Base-by-base conservation (phyloP, 1,140 invertebrate genomes). In the Eumaeus atala region DNA sequence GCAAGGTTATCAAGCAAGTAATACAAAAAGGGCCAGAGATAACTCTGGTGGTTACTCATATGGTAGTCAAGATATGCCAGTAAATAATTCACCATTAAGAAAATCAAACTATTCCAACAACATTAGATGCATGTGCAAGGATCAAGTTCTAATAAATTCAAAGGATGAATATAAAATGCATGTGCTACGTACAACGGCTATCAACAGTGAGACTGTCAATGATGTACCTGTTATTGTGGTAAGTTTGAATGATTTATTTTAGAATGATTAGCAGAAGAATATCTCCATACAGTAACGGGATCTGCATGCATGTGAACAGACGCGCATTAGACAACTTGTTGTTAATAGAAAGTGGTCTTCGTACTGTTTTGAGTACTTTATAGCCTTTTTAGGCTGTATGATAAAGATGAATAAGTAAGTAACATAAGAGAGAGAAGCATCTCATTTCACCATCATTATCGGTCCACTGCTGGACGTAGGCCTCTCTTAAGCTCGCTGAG, bases 11-110 rank as follows among this genome's bases (percentile, higher is more conserved):
- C 69, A 16, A 75, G 77, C 78, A 11, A 69, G 52, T 51, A 82
- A 71, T 57, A 78, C 73, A 62, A 86, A 86, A 62, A 59, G 81
- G 3, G 79, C 73, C 5, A 86, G 83, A 68, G 83, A 83, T 54
- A 86, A 84, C 53, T 73, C 79, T 4, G 81, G 83, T 12, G 78
- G 78, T 9, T 86, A 84, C 48, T 81, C 77, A 7, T 86, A 86
- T 62, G 79, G 80, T 0, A 67, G 73, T 0, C 56, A 81, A 9
- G 73, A 76, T 3, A 66, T 67, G 5, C 58, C 82, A 0, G 58
- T 66, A 9, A 66, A 58, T 17, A 54, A 66, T 11, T 58, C 66
- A 3, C 37, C 54, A 7, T 76, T 63, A 44, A 73, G 56, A 51
- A 51, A 59, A 6, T 34, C 64, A 10, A 64, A 59, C 21, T 69